Evolutionary conservation across 30 jellyfish, hydroid and myxozoan species (phyloP), one percentile per base, ranked within the genome.

Genomic region (Cassiopea andromeda): DNA sequence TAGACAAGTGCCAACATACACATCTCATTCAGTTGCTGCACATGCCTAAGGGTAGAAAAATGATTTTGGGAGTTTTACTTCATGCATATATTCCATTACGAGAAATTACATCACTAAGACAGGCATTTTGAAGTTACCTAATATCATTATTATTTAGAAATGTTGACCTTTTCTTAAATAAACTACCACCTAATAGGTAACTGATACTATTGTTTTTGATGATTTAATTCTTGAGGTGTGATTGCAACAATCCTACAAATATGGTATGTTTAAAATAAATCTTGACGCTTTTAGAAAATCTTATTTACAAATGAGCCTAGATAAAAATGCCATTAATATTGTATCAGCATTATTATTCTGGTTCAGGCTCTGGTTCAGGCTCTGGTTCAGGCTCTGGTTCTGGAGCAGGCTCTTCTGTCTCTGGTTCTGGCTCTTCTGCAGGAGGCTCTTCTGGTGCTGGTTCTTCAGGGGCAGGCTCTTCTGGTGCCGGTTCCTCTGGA

Each of bases 371-470:
- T 60, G 90, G 83, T 38, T 75, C 83, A 44, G 83, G 83, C 43
- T 78, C 87, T 14, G 87, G 87, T 75, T 61, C 78, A 27, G 60
- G 81, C 61, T 81, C 89, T 44, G 89, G 89, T 60, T 81, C 88
- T 8, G 88, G 88, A 50, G 54, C 88, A 15, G 88, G 78, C 43
- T 79, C 88, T 48, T 13, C 50, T 78, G 7, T 78, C 58, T 79
- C 89, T 1, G 83, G 83, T 60, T 60, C 89, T 67, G 89, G 89
- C 46, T 78, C 87, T 12, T 78, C 87, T 48, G 87, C 85, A 2
- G 70, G 85, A 0, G 92, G 92, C 49, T 83, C 92, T 16, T 83
- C 92, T 0, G 92, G 92, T 44, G 70, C 92, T n/a, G 92, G 85
- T 70, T 84, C 92, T 64, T 83, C 91, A 59, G 91, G 84, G 1